phyloP scores from a whole-genome alignment of 1,140 invertebrate species.

The Frieseomelitta varia region DNA sequence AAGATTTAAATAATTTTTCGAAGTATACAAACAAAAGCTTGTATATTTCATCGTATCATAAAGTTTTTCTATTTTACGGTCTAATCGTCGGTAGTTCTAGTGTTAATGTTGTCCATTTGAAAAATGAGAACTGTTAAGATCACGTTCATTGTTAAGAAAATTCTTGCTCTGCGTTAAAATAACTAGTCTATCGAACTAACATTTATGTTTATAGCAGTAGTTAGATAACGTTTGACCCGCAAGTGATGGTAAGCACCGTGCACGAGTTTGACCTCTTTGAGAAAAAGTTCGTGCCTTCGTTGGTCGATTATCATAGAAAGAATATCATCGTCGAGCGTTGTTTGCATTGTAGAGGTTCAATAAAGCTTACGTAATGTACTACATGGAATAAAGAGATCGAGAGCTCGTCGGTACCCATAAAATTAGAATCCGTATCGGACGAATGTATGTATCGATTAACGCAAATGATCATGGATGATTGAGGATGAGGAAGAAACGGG shows the following conservation, averaged over 20 bases:
- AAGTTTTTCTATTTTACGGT: no score
- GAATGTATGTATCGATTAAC: conserved; percentile 19
- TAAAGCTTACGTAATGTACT: neutral
- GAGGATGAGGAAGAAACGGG: neutral
- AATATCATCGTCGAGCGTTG: neutral
- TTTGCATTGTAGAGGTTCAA: neutral
- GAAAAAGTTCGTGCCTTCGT: neutral
- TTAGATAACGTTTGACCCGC: neutral
- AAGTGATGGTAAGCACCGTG: neutral
- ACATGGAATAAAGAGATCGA: neutral
- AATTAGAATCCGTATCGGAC: conserved; percentile 39
- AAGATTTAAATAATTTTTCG: no score
- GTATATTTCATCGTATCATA: no score
- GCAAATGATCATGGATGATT: neutral
- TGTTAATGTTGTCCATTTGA: no score
- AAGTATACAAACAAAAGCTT: no score
- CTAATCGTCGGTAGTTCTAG: no score
- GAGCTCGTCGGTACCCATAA: conserved; percentile 1
- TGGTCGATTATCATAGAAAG: conserved; percentile 5
- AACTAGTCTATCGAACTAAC: no score
- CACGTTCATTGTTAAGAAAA: neutral
- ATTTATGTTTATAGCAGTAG: neutral
- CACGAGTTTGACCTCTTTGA: conserved; percentile 17
- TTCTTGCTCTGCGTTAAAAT: neutral
- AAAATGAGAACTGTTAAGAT: neutral